A percentile compares a stretch with the other conserved stretches of the same genome.
Conservation (phyloP, 2,113 vertebrate genomes). For the Suncus etruscus region DNA sequence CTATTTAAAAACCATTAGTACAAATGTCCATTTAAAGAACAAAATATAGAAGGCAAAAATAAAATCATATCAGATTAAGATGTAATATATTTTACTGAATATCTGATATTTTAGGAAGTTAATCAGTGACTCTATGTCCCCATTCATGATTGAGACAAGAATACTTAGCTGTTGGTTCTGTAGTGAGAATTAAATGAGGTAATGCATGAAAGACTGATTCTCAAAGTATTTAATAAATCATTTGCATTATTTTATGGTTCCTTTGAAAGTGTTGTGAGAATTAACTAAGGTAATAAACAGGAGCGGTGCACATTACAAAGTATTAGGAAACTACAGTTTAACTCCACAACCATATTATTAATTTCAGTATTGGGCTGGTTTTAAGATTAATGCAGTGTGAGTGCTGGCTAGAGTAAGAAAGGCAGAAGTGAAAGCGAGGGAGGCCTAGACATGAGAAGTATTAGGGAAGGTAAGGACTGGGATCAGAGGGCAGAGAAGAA, state of each 20-base stretch:
- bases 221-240: conserved; percentile 12
- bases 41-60: neutral
- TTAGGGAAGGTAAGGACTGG: neutral
- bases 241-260: neutral
- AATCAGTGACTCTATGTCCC: neutral
- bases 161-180: neutral
- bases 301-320: neutral
- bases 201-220: conserved; percentile 28
- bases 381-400: neutral
- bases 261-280: neutral
- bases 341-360: neutral
- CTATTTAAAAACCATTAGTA: neutral
- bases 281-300: neutral
- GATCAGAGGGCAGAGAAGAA: neutral
- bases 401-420: neutral
- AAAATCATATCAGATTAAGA: conserved; percentile 19
- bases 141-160: neutral
- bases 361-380: neutral
- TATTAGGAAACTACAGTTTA: neutral
- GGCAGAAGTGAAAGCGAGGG: neutral
- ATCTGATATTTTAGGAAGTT: neutral
- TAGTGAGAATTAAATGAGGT: conserved; percentile 16
- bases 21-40: neutral
- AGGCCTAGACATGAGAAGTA: neutral
- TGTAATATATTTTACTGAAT: neutral